Percentiles rank a stretch among this genome's conserved stretches.
Evolutionary conservation across 2,888 invertebrate species (phyloP).

Genomic region (Phanerotoma sp.): DNA sequence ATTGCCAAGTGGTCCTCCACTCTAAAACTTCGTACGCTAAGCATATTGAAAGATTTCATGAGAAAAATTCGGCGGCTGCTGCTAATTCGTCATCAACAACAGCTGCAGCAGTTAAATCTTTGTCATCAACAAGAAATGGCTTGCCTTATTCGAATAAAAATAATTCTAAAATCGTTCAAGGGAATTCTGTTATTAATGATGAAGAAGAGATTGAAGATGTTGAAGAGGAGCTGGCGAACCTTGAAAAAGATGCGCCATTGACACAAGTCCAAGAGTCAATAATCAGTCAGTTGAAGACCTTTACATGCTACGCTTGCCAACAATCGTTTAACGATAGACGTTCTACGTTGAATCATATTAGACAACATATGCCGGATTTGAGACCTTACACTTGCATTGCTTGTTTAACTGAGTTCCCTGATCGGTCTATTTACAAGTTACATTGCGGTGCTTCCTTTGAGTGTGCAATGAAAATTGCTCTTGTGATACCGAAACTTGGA

Average conservation of each 20-base stretch:
- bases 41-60: slow-evolving; percentile 52
- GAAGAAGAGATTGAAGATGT: slow-evolving; percentile 34
- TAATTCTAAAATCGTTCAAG: too few relatives aligned
- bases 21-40: slow-evolving; percentile 47
- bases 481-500: slow-evolving; percentile 50
- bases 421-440: slow-evolving; percentile 49
- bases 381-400: slow-evolving; percentile 53
- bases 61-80: slow-evolving; percentile 3
- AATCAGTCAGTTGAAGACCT: slow-evolving; percentile 54
- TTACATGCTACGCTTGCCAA: slow-evolving; percentile 51
- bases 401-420: slow-evolving; percentile 51
- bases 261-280: slow-evolving; percentile 54
- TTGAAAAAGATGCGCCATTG: slow-evolving; percentile 47
- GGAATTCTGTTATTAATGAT: slow-evolving; percentile 18
- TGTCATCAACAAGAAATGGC: not conserved
- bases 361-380: slow-evolving; percentile 53
- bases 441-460: slow-evolving; percentile 57
- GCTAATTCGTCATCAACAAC: slow-evolving; percentile 3
- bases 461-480: slow-evolving; percentile 62
- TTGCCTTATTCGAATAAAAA: slow-evolving; percentile 2
- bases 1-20: slow-evolving; percentile 50
- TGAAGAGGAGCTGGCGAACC: slow-evolving; percentile 45
- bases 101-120: not conserved
- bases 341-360: slow-evolving; percentile 50
- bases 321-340: slow-evolving; percentile 47